Base-by-base conservation (phyloP, 2,113 vertebrate species). In the Anas platyrhynchos region DNA sequence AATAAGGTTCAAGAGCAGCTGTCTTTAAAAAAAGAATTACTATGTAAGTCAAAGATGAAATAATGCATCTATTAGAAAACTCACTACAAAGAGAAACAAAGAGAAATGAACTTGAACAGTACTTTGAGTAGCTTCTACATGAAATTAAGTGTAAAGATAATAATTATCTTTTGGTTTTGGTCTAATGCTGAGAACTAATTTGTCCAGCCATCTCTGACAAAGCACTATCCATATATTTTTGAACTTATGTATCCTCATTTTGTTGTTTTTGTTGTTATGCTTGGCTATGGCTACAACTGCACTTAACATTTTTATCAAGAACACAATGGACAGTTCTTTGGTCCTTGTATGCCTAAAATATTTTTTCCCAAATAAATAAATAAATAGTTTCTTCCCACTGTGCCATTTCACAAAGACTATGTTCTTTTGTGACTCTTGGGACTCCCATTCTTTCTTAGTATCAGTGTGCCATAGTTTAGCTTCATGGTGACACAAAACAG, bases 401-500 rank as follows among this genome's bases (percentile, higher is more conserved):
- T 71, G 43, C 26, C 12, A 10, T 85, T 91, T 89, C 48, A 83
- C 36, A 93, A 55, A 79, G 16, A 7, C 31, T 25, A 1, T 73
- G 16, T 76, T 93, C 50, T 80, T 5, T 46, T 74, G 9, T 50
- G 80, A 83, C 56, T 27, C 46, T 29, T 0, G 1, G 36, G 83
- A 81, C 18, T 78, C 36, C 13, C 0, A 0, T 65, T 41, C 38
- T 56, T 75, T 72, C 25, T 44, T 27, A 29, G 27, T 43, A 71
- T 59, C 67, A 36, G 18, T 5, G 15, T 81, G 50, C 41, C 73
- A 55, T 48, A 72, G 38, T 7, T 23, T 72, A 89, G 31, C 43
- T 87, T 67, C 13, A 1, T 8, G 29, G 75, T 93, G 93, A 95
- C 84, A 91, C 80, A 88, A 63, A 94, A 1, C 95, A 93, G 92